Evolutionary conservation across 2,113 vertebrate species (phyloP).

Genomic region (Colius striatus): DNA sequence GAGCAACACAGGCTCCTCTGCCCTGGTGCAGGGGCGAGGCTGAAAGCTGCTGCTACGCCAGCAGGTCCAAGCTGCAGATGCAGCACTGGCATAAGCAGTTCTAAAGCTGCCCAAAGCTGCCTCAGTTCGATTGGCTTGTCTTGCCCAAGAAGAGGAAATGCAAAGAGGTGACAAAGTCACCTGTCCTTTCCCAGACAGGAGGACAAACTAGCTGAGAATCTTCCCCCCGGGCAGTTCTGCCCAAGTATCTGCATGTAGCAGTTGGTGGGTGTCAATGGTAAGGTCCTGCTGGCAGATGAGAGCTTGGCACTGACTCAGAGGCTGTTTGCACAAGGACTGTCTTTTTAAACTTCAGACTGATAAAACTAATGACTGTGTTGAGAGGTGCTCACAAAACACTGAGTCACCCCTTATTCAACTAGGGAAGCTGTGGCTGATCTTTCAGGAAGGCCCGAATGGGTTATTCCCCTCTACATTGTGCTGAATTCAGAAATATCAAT

Average conservation of each 20-base stretch:
- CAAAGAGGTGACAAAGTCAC: neutral
- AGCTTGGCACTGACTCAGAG: neutral
- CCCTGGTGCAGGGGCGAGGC: neutral
- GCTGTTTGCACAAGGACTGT: constrained; percentile 33
- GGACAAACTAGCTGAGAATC: neutral
- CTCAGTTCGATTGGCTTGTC: neutral
- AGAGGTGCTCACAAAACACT: constrained; percentile 42
- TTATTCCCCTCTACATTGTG: neutral
- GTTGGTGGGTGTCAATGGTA: fast-evolving
- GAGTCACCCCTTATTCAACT: constrained; percentile 2
- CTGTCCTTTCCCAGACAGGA: neutral
- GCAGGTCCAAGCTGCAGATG: neutral
- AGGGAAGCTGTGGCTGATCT: neutral
- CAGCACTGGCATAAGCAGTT: neutral
- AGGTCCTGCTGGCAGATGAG: neutral
- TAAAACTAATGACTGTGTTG: constrained; percentile 47
- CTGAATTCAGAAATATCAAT: neutral
- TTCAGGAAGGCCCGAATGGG: neutral
- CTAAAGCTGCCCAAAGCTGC: neutral
- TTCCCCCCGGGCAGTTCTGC: neutral
- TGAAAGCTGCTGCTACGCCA: fast-evolving
- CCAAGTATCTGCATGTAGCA: neutral
- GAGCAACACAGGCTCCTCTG: neutral
- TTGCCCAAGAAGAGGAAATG: neutral
- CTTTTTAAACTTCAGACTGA: constrained; percentile 59